These are phyloP conservation scores for Perccottus glenii DNA, from an alignment of 2,113 vertebrate species.

Conservation along the genomic window DNA sequence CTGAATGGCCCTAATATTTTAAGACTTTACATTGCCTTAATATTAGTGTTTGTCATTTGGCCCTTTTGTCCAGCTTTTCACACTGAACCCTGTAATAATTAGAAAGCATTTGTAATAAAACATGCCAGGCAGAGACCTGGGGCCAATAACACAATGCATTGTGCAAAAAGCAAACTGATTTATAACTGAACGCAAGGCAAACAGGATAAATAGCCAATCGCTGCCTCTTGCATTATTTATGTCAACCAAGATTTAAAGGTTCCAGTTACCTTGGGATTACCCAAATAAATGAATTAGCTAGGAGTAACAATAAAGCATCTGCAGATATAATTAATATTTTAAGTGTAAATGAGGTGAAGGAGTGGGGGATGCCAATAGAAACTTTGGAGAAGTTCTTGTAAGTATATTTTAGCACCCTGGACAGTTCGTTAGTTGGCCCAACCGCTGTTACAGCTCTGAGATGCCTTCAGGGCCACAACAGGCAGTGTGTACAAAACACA, in stretches of 20 bases:
- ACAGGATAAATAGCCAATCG: constrained; percentile 36
- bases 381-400: not conserved
- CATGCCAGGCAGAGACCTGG: not conserved
- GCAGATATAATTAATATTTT: not conserved
- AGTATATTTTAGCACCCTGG: constrained; percentile 19
- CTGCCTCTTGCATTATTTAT: constrained; percentile 11
- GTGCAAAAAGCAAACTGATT: constrained; percentile 5
- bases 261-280: constrained; percentile 23
- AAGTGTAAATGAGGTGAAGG: constrained; percentile 7
- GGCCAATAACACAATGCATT: constrained; percentile 14
- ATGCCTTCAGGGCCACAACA: constrained; percentile 26
- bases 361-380: not conserved
- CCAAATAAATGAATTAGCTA: constrained; percentile 3
- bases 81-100: constrained; percentile 7
- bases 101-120: constrained; percentile 12
- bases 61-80: not conserved
- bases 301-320: not conserved
- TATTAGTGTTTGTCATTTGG: too few species aligned
- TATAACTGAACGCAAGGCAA: not conserved
- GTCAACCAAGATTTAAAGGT: constrained; percentile 3
- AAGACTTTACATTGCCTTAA: not conserved
- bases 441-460: constrained; percentile 6
- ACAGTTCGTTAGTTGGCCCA: constrained; percentile 14
- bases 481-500: constrained; percentile 1
- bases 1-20: not conserved